Conservation (phyloP, 2,888 invertebrate species). For the Himalopsyche tibetana region DNA sequence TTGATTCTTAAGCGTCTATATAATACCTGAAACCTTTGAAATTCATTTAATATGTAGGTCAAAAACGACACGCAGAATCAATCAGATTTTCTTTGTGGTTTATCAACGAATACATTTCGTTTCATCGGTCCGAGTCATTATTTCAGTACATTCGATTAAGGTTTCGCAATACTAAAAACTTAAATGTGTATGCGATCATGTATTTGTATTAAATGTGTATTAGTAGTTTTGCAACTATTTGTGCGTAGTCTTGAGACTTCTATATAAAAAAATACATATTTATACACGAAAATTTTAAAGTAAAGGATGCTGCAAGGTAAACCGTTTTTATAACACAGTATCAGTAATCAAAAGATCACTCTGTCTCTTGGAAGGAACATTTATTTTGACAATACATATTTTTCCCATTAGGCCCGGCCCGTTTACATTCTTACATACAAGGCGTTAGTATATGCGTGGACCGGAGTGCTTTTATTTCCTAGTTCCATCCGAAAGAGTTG, state of each 20-base stretch:
- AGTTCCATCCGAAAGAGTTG: background rate
- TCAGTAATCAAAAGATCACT: slow-evolving; percentile 54
- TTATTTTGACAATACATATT: slow-evolving; percentile 50
- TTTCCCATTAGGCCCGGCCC: slow-evolving; percentile 46
- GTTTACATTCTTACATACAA: background rate
- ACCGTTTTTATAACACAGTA: slow-evolving; percentile 36
- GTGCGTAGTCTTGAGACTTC: too few species aligned
- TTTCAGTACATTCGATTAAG: background rate
- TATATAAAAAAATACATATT: slow-evolving; percentile 22
- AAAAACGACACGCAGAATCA: background rate
- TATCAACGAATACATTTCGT: background rate
- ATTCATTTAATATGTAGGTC: too few species aligned
- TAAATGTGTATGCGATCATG: too few species aligned
- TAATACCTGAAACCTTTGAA: too few species aligned
- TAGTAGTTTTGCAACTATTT: too few species aligned
- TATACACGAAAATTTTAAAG: too few species aligned
- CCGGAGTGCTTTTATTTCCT: background rate
- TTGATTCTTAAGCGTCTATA: too few species aligned
- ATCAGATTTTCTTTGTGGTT: background rate
- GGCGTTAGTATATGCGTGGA: slow-evolving; percentile 15
- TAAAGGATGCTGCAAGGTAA: too few species aligned
- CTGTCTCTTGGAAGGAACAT: slow-evolving; percentile 33
- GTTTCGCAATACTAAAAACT: background rate
- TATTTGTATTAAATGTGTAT: too few species aligned
- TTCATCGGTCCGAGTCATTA: background rate